Percentiles rank a stretch among this genome's conserved stretches.
phyloP scores from a whole-genome alignment of 92 coral and sea anemone species.

The Montipora capitata region DNA sequence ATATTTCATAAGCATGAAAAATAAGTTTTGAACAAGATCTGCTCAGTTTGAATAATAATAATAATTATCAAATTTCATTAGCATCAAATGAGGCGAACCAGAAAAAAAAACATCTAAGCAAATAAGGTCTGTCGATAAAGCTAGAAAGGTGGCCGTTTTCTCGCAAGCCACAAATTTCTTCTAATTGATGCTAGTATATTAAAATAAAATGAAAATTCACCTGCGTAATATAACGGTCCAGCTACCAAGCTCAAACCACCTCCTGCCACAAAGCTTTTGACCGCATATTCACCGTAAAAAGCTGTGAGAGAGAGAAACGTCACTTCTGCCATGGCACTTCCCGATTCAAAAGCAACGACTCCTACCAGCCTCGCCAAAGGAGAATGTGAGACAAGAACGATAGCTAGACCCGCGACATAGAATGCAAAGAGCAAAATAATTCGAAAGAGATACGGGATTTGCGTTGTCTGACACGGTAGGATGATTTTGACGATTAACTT shows the following conservation, averaged over 20 bases:
- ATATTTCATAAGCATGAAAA: no score
- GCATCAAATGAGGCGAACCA: no score
- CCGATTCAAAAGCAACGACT: not conserved
- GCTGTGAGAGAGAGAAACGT: constrained; percentile 30
- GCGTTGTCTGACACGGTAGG: constrained; percentile 3
- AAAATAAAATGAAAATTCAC: not conserved
- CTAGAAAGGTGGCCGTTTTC: no score
- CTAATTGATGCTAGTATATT: no score
- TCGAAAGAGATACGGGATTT: not conserved
- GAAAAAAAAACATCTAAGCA: no score
- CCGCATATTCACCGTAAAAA: constrained; percentile 17
- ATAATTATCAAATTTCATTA: no score
- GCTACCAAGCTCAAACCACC: constrained; percentile 17
- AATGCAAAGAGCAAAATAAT: not conserved
- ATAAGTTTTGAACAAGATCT: no score
- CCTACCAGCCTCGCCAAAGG: constrained; percentile 11
- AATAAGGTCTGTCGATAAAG: no score
- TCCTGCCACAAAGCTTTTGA: constrained; percentile 21
- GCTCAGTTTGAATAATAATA: no score
- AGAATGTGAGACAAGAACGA: not conserved
- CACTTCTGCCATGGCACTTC: constrained; percentile 21
- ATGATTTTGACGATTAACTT: constrained; percentile 2
- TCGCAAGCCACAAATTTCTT: no score
- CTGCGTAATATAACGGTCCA: constrained; percentile 31
- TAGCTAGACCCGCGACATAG: not conserved